Conservation (phyloP, 1,140 invertebrate species). For the Bombus pyrosoma region DNA sequence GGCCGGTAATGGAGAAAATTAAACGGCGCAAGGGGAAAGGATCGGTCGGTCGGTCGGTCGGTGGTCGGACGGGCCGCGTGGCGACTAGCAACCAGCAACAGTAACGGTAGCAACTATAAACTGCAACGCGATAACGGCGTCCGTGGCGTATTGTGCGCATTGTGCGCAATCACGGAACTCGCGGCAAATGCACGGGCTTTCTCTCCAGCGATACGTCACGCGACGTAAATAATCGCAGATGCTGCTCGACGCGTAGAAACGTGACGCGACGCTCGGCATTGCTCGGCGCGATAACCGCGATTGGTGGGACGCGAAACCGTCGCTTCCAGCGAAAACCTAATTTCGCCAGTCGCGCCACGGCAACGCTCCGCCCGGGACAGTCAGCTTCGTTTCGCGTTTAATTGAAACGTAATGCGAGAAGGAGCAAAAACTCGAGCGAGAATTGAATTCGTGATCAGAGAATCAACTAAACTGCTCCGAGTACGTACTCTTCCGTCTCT, state of each 20-base stretch:
- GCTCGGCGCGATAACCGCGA: constrained; percentile 34
- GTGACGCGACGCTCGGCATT: neutral
- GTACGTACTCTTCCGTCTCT: neutral
- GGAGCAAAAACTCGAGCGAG: neutral
- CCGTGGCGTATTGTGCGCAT: constrained; percentile 42
- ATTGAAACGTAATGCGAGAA: constrained; percentile 23
- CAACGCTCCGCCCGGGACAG: neutral
- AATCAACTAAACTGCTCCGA: constrained; percentile 1
- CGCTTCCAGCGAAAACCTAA: constrained; percentile 44
- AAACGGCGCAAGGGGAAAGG: constrained; percentile 14
- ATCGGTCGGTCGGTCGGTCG: constrained; percentile 15
- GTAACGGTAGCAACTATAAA: constrained; percentile 26
- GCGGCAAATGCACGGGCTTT: neutral
- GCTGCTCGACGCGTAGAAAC: constrained; percentile 12
- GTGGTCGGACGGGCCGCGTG: constrained; percentile 21
- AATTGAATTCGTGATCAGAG: constrained; percentile 33
- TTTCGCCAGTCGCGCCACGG: constrained; percentile 11
- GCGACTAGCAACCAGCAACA: neutral
- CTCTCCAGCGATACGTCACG: constrained; percentile 51
- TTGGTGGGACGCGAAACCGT: constrained; percentile 7
- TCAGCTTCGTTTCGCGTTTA: neutral
- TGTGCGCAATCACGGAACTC: constrained; percentile 28
- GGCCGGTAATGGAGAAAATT: constrained; percentile 9
- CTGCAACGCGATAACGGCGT: constrained; percentile 31
- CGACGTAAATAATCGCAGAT: constrained; percentile 60